Conservation (phyloP, 1,140 invertebrate genomes). For the Wiebesia pumilae region DNA sequence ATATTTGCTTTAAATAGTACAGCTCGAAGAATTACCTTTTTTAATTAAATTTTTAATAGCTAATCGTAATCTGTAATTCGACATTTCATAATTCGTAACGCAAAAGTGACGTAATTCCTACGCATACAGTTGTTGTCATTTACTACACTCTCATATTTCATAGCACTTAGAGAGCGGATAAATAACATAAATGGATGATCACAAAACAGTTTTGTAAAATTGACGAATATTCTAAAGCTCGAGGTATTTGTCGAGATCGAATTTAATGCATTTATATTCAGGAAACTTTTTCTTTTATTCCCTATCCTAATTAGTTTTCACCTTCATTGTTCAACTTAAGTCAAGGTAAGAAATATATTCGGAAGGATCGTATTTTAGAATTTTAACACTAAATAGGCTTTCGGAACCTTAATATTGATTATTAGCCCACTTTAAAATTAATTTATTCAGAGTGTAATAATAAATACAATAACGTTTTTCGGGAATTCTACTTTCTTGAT, state of each 20-base stretch:
- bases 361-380: not conserved
- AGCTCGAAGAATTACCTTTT: not conserved
- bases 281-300: slow-evolving; percentile 4
- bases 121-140: not conserved
- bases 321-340: not conserved
- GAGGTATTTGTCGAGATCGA: not conserved
- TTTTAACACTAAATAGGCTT: not conserved
- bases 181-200: slow-evolving; percentile 16
- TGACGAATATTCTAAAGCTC: slow-evolving; percentile 1
- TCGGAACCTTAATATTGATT: not conserved
- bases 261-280: slow-evolving; percentile 3
- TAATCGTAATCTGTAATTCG: slow-evolving; percentile 28
- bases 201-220: slow-evolving; percentile 23
- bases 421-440: not conserved
- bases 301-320: slow-evolving; percentile 8
- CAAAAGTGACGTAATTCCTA: slow-evolving; percentile 27
- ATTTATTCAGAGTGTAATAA: no score
- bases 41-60: no score
- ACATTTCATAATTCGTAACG: slow-evolving; percentile 20
- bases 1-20: not conserved
- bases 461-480: no score
- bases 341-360: not conserved
- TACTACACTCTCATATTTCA: not conserved
- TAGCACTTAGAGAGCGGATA: not conserved
- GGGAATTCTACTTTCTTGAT: no score